Evolutionary conservation across 2,888 invertebrate genomes (phyloP), one percentile per base, ranked within the genome.

Genomic region (Netelia fuscicornis): DNA sequence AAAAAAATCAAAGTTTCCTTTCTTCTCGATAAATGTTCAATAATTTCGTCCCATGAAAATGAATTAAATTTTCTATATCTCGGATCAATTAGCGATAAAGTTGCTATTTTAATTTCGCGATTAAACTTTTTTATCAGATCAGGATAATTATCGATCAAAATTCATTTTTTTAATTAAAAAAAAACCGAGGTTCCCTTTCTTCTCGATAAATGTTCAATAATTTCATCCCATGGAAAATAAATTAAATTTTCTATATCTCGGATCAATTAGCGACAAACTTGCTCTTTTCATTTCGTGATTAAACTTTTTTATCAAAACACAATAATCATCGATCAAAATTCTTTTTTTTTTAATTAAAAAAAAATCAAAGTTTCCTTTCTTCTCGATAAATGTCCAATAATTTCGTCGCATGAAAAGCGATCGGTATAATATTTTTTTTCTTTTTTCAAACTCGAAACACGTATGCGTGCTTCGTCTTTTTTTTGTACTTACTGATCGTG

Each of bases 401-500:
- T 74, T 58, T 44, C 11, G 13, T 65, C 17, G 13, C 11, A 5
- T 58, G 9, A 37, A 48, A n/a, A 37, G 23, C n/a, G 70, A 8
- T 58, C 9, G 68, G 10, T 23, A 56, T 54, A 11, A n/a, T 68
- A 11, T 11, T 70, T 62, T n/a, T 48, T 60, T 23, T n/a, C 17
- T 17, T 17, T 17, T 17, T 52, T 30, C 74, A 20, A 2, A 54
- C 17, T 52, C 58, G 9, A 60, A 10, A 20, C 76, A 76, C 75
- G 67, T 25, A 37, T 13, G 20, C 25, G 20, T 62, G 2, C 23
- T 62, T 62, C 1, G 25, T 1, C 42, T 67, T 71, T 72, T 71
- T 58, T 37, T 64, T 65, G 8, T 62, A 89, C 92, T 92, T 80
- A 92, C 92, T 91, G 91, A 10, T 71, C 72, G 62, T 89, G 88